A percentile compares a stretch with the other conserved stretches of the same genome.
Conservation (phyloP, 2,113 vertebrate genomes). For the Ptychochromis oligacanthus region DNA sequence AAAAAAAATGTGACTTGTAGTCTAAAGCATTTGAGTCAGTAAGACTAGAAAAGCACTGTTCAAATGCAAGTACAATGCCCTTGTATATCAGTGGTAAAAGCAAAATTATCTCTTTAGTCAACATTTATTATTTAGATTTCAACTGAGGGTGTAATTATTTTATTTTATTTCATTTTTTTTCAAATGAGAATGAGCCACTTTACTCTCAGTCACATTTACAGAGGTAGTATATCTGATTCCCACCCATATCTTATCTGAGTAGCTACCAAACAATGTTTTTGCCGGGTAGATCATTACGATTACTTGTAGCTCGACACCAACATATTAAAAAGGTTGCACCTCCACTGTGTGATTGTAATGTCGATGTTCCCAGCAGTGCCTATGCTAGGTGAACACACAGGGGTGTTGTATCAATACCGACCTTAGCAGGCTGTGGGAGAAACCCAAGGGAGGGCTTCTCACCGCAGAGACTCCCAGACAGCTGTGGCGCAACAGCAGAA, state of each 20-base stretch:
- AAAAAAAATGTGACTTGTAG: too few relatives aligned
- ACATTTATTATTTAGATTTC: too few relatives aligned
- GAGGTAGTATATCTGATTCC: neutral
- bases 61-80: too few relatives aligned
- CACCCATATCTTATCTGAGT: neutral
- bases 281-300: neutral
- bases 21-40: too few relatives aligned
- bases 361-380: neutral
- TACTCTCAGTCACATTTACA: too few relatives aligned
- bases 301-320: neutral
- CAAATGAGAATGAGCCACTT: too few relatives aligned
- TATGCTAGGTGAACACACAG: slow-evolving; percentile 12
- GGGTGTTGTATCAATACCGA: slow-evolving; percentile 26
- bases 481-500: slow-evolving; percentile 19
- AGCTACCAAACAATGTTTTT: neutral
- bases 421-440: slow-evolving; percentile 22
- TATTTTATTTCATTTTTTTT: too few relatives aligned
- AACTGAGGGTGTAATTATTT: too few relatives aligned
- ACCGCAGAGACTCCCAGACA: slow-evolving; percentile 24
- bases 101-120: too few relatives aligned
- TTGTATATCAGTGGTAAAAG: too few relatives aligned
- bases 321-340: slow-evolving; percentile 6
- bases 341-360: neutral
- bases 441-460: slow-evolving; percentile 24
- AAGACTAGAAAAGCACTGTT: too few relatives aligned